These are phyloP conservation scores for Arvicanthis niloticus DNA, from an alignment of 2,113 vertebrate species.

Conservation along the genomic window DNA sequence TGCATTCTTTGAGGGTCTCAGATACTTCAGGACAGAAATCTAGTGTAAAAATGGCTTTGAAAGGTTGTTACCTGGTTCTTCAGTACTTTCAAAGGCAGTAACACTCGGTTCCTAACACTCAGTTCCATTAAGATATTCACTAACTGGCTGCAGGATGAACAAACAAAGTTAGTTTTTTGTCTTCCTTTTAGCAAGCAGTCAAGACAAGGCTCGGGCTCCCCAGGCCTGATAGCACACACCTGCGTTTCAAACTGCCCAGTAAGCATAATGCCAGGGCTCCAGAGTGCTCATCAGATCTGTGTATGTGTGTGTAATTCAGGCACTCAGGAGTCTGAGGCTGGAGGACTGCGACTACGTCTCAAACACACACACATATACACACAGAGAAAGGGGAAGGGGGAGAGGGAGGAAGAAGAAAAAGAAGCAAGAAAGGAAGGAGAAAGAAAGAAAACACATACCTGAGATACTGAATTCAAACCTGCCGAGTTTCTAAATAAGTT, in stretches of 20 bases:
- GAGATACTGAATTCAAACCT: conserved; percentile 18
- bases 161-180: background rate
- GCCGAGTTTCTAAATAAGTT: background rate
- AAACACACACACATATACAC: background rate
- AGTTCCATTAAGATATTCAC: background rate
- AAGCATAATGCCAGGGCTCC: no score
- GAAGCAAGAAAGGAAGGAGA: no score
- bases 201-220: background rate
- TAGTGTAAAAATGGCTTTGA: background rate
- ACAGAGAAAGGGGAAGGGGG: background rate
- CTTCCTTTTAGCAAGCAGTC: conserved; percentile 29
- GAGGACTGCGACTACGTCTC: background rate
- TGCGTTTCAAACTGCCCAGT: background rate
- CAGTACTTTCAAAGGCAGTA: background rate
- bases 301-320: background rate
- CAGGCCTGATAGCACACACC: background rate
- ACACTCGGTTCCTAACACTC: background rate
- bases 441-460: background rate
- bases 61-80: background rate
- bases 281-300: no score
- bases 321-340: background rate
- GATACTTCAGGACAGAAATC: background rate
- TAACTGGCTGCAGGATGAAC: background rate
- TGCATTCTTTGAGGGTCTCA: background rate
- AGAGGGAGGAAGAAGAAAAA: no score